These are phyloP conservation scores for Wiebesia pumilae DNA, from an alignment of 1,140 invertebrate genomes.

Conservation along the genomic window DNA sequence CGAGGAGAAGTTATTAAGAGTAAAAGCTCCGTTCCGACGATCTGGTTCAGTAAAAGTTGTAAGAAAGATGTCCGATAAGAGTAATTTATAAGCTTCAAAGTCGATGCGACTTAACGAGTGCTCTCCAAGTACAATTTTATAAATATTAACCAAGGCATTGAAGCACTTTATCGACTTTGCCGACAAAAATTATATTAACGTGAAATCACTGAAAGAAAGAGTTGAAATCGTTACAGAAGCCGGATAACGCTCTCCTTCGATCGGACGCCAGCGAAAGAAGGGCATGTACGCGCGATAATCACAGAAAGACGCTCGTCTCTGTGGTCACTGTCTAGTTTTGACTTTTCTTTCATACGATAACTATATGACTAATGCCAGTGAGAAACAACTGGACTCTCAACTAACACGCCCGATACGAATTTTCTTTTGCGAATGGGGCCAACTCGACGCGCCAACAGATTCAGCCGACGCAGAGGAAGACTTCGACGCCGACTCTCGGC, in stretches of 20 bases:
- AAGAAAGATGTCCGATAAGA: too few relatives aligned
- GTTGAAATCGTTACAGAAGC: too few relatives aligned
- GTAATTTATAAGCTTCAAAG: too few relatives aligned
- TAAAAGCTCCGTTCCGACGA: not conserved
- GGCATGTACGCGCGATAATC: not conserved
- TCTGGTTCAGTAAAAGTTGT: not conserved
- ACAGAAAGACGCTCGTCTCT: not conserved
- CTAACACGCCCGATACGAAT: constrained; percentile 14
- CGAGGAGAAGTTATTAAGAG: not conserved
- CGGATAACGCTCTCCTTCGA: too few relatives aligned
- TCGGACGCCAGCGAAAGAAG: not conserved
- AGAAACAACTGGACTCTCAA: not conserved
- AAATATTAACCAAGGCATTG: too few relatives aligned
- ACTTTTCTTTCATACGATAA: not conserved
- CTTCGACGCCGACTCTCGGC: constrained; percentile 66
- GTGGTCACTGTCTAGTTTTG: not conserved
- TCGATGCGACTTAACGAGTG: too few relatives aligned
- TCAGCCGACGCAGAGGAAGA: constrained; percentile 69
- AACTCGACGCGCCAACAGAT: constrained; percentile 40
- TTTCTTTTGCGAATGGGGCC: constrained; percentile 16
- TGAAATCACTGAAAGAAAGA: too few relatives aligned
- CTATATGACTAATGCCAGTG: not conserved
- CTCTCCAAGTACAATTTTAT: too few relatives aligned
- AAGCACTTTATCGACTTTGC: too few relatives aligned
- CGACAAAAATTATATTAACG: not conserved